These are phyloP conservation scores for Aphis craccivora DNA, from an alignment of 1,140 invertebrate genomes.

Conservation along the genomic window DNA sequence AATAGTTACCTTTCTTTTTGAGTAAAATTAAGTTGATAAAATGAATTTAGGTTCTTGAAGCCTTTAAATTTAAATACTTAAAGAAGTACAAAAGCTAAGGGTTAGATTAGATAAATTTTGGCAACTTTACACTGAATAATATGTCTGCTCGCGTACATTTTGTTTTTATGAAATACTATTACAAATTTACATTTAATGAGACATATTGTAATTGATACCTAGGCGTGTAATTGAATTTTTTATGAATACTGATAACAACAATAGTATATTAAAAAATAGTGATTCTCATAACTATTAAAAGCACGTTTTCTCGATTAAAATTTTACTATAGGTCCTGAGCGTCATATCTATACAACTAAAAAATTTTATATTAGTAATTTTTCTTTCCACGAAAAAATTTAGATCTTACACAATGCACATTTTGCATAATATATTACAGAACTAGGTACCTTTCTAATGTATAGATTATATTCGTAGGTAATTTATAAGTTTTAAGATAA, in stretches of 20 bases:
- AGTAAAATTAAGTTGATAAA: too few species aligned
- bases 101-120: neutral
- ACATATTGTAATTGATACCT: neutral
- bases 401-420: neutral
- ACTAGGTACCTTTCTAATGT: too few species aligned
- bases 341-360: neutral
- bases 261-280: neutral
- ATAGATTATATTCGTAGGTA: neutral
- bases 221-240: neutral
- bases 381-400: neutral
- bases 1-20: too few species aligned
- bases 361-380: neutral
- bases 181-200: neutral
- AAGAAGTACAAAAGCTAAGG: neutral
- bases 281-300: neutral
- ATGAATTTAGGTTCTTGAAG: too few species aligned
- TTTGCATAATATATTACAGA: neutral
- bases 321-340: neutral
- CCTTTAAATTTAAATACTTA: neutral
- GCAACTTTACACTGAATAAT: neutral
- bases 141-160: neutral
- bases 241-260: neutral
- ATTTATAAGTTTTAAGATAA: neutral
- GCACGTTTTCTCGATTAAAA: neutral
- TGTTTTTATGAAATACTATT: neutral